Evolutionary conservation across 53 echinoderm and acorn worm species (phyloP), one percentile per base, ranked within the genome.

Genomic region (Astropecten irregularis): DNA sequence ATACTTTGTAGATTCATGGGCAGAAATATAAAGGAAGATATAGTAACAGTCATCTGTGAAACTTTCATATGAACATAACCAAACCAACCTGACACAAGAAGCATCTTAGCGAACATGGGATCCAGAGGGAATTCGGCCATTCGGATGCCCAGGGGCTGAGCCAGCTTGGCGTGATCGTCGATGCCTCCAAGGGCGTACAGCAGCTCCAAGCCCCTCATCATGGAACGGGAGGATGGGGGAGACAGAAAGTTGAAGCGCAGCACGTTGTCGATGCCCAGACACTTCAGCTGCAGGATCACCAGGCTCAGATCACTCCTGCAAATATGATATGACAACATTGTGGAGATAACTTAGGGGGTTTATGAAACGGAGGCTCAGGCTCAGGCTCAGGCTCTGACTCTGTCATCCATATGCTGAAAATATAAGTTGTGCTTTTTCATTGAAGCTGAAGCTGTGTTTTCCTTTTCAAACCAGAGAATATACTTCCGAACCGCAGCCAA

Each of bases 111-210:
- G 59, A 94, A 84, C 88, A 92, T 95, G 27, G 99, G 99, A 53
- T 90, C 86, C 37, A 99, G 62, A 10, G 99, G 99, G 57, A 99
- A 92, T 62, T 99, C 99, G 0, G 99, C 94, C 95, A 95, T 99
- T 71, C 92, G 73, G 40, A 95, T 85, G 9, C 99, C 99, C 20
- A 99, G 67, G 0, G 99, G 99, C 63, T 99, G 92, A 8, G 94
- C 83, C 23, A 99, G 73, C 81, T 95, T 92, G 71, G 95, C 94
- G 59, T 88, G 82, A 58, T 99, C 90, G 65, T 92, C 88, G 27
- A 99, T 82, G 9, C 86, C 99, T 13, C 99, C 99, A 35, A 99
- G 81, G 57, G 99, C 99, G 71, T 95, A 99, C 52, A 99, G 92
- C 0, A 99, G 88, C 66, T 99, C 99, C 64, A 99, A 49, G 30